Evolutionary conservation across 2,888 invertebrate genomes (phyloP).

Genomic region (Drosophila rellima): DNA sequence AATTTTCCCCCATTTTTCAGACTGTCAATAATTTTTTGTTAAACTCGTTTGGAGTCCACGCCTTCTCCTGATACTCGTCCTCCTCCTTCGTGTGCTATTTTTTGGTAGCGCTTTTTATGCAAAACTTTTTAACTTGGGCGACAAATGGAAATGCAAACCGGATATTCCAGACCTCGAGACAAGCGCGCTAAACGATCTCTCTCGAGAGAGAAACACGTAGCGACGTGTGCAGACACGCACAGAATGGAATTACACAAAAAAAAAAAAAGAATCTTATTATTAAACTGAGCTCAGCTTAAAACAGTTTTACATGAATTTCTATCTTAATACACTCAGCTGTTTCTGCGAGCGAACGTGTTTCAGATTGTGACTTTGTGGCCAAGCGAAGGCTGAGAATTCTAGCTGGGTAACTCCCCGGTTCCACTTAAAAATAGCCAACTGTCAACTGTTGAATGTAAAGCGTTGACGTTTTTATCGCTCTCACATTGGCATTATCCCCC

Average conservation of each 20-base stretch:
- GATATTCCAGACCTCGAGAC: slow-evolving; percentile 45
- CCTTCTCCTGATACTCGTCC: background rate
- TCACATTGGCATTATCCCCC: slow-evolving; percentile 5
- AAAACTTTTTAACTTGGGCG: slow-evolving; percentile 16
- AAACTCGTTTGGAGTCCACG: slow-evolving; percentile 37
- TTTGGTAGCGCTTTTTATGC: slow-evolving; percentile 17
- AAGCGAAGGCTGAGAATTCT: slow-evolving; percentile 35
- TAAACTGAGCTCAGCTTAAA: slow-evolving; percentile 24
- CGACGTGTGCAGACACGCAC: slow-evolving; percentile 47
- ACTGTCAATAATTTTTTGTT: slow-evolving; percentile 51
- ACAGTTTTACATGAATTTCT: slow-evolving; percentile 29
- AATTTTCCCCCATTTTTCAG: slow-evolving; percentile 61
- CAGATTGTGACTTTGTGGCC: slow-evolving; percentile 5
- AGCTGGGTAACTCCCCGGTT: slow-evolving; percentile 34
- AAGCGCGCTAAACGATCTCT: slow-evolving; percentile 37
- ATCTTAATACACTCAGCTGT: slow-evolving; percentile 31
- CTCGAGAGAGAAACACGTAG: slow-evolving; percentile 36
- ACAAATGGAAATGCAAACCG: slow-evolving; percentile 51
- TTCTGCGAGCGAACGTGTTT: slow-evolving; percentile 32
- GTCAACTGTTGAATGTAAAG: slow-evolving; percentile 28
- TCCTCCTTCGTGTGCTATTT: background rate
- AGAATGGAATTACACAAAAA: slow-evolving; percentile 37
- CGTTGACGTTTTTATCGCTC: slow-evolving; percentile 46
- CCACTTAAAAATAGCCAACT: slow-evolving; percentile 23
- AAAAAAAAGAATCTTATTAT: slow-evolving; percentile 4